phyloP scores from a whole-genome alignment of 23 tunicate genomes.

The Clavelina lepadiformis region DNA sequence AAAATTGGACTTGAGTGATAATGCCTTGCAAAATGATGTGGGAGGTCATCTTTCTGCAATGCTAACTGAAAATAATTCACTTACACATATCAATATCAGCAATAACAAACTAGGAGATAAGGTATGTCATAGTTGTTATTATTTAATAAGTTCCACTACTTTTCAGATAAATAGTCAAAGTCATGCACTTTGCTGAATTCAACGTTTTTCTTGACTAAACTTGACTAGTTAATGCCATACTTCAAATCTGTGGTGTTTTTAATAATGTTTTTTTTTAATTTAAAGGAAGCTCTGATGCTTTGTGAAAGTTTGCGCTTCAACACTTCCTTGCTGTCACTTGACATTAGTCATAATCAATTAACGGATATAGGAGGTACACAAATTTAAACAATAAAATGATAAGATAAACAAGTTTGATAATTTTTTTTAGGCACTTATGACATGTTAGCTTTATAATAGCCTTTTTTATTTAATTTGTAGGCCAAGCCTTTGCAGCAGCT shows the following conservation, averaged over 20 bases:
- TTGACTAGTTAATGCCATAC: neutral
- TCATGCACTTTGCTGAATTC: too few species aligned
- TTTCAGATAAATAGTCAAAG: too few species aligned
- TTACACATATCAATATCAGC: constrained; percentile 56
- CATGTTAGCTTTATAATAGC: too few species aligned
- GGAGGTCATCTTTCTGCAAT: constrained; percentile 19
- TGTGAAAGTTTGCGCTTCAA: constrained; percentile 47
- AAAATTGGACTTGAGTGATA: constrained; percentile 48
- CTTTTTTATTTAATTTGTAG: constrained; percentile 4
- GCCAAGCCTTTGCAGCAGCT: constrained; percentile 69
- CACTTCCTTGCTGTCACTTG: constrained; percentile 27
- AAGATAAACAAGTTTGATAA: neutral
- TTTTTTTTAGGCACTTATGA: neutral
- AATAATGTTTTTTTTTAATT: neutral
- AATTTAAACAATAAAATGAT: too few species aligned
- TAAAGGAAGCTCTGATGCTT: constrained; percentile 61
- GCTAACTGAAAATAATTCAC: constrained; percentile 28
- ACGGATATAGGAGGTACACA: constrained; percentile 65
- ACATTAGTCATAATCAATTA: constrained; percentile 65
- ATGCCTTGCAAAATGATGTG: constrained; percentile 27
- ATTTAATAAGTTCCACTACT: too few species aligned
- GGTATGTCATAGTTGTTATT: constrained; percentile 22
- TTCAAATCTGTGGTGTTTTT: neutral
- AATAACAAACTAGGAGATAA: constrained; percentile 65
- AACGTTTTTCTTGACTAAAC: neutral